A percentile compares a stretch with the other conserved stretches of the same genome.
Conservation (phyloP, 2,888 invertebrate species). For the Imbricaverruca yamaguchii region DNA sequence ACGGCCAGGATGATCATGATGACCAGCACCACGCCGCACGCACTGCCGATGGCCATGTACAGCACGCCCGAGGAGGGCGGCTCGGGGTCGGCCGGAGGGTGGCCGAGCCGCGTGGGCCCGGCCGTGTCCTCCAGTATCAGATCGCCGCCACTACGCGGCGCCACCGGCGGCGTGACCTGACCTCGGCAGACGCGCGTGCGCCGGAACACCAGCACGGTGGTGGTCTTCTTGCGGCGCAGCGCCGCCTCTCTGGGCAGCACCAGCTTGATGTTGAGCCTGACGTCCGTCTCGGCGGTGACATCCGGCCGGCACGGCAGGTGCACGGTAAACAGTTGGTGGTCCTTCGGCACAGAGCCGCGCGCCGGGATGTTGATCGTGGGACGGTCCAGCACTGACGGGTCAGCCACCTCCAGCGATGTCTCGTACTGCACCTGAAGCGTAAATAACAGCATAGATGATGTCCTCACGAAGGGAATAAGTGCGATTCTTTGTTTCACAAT, state of each 20-base stretch:
- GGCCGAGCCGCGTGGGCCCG: constrained; percentile 7
- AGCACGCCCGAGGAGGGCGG: constrained; percentile 56
- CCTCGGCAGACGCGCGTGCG: constrained; percentile 7
- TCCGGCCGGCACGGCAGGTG: constrained; percentile 6
- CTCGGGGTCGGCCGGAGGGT: background rate
- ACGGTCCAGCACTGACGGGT: background rate
- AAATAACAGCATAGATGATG: no score
- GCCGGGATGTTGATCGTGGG: background rate
- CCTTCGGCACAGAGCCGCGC: background rate
- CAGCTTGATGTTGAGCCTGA: background rate
- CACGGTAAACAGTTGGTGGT: background rate
- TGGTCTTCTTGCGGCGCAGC: constrained; percentile 10
- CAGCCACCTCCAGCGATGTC: background rate
- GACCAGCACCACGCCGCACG: constrained; percentile 52
- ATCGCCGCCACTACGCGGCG: background rate
- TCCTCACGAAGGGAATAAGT: no score
- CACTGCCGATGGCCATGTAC: constrained; percentile 74
- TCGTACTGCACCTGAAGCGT: background rate
- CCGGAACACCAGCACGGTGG: background rate
- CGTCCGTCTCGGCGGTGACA: background rate
- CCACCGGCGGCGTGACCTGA: background rate
- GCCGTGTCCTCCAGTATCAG: constrained; percentile 32
- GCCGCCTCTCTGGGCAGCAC: background rate
- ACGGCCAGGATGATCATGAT: constrained; percentile 58
- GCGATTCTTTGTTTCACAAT: no score